Base-by-base conservation (phyloP, 1,140 invertebrate genomes). In the Brachionus sp. region DNA sequence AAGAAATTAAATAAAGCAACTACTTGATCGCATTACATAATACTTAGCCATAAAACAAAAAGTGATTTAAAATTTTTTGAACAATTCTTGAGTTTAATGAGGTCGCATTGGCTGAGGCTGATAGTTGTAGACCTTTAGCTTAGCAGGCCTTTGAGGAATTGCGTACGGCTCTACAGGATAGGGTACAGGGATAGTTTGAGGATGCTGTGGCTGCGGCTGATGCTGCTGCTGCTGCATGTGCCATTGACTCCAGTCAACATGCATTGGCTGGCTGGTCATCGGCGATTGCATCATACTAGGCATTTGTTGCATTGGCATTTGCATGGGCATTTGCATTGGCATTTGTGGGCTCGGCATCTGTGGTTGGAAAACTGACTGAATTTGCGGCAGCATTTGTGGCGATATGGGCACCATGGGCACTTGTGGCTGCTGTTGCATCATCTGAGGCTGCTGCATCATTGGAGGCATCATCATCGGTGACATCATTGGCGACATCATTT, bases 171-270 rank as follows among this genome's bases (percentile, higher is more conserved):
- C 66, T 42, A 9, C 19, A n/a, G 2, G 66, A 39, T 70, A 39
- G 10, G 19, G 23, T 2, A 12, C 5, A 25, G 62, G 19, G 12
- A 42, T 42, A 5, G 50, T 19, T 57, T 57, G 50, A 57, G 50
- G n/a, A 57, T 57, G 50, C 7, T 70, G 66, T 39, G n/a, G n/a
- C n/a, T n/a, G n/a, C n/a, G n/a, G n/a, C n/a, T 19, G 29, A 0
- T 6, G 66, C 19, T 70, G 66, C 1, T 10, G 29, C 16, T 35
- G 66, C 5, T 35, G 66, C 66, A 70, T 37, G 16, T 39, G 66
- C 66, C 66, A 70, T 39, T 37, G 66, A 39, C 66, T 70, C 66
- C 66, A 70, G 37, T 70, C 66, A 16, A 70, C 66, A n/a, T 37
- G 66, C 35, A 39, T 37, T 2, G 29, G 37, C 35, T 66, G 64